A percentile compares a stretch with the other conserved stretches of the same genome.
Evolutionary conservation across 2,113 vertebrate genomes (phyloP).

Genomic region (Phodopus roborovskii): DNA sequence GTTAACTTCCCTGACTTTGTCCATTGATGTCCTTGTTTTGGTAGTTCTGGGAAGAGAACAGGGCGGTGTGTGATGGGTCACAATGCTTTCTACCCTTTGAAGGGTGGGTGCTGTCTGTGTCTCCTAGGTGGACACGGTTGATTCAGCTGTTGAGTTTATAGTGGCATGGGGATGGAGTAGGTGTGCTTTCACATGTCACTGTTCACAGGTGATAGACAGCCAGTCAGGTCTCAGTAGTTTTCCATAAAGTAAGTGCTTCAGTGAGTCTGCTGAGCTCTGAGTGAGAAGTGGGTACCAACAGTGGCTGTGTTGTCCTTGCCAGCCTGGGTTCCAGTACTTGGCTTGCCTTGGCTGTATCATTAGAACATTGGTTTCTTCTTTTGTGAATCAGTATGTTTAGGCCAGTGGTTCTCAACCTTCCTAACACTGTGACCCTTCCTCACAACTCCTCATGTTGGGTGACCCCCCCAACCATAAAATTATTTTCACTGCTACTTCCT

Average conservation of each 20-base stretch:
- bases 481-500: not conserved
- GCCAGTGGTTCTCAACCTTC: not conserved
- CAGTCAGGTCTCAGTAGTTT: not conserved
- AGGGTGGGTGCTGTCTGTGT: not conserved
- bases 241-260: not conserved
- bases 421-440: not conserved
- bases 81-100: not conserved
- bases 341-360: not conserved
- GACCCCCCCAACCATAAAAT: not conserved
- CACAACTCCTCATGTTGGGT: not conserved
- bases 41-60: conserved; percentile 38
- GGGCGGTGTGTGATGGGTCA: not conserved
- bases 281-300: not conserved
- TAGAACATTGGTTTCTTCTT: conserved; percentile 8
- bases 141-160: not conserved
- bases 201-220: not conserved
- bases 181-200: not conserved
- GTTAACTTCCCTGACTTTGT: not conserved
- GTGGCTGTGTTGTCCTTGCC: not conserved
- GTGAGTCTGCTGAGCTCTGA: not conserved
- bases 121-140: not conserved
- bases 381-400: not conserved
- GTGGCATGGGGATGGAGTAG: not conserved
- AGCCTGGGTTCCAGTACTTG: not conserved
- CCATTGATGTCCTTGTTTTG: conserved; percentile 5